Evolutionary conservation across 2,888 invertebrate species (phyloP).

Genomic region (Alviniconcha strummeri): DNA sequence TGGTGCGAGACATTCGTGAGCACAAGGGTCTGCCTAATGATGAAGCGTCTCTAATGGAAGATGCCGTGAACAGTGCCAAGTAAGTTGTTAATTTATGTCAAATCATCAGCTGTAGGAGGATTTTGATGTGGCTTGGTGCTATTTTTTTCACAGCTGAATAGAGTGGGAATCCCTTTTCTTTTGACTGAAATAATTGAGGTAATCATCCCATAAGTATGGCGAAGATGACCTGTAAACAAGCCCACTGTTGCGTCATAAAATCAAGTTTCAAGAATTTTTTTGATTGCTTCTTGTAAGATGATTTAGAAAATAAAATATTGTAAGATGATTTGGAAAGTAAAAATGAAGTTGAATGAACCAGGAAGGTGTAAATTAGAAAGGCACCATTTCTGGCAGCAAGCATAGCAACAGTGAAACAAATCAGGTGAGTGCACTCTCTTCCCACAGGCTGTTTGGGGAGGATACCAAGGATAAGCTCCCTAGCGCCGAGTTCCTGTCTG

Average conservation of each 20-base stretch:
- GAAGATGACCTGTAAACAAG: no score
- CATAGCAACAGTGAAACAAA: no score
- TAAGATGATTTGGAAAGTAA: no score
- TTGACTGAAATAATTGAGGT: background rate
- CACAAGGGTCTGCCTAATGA: conserved; percentile 77
- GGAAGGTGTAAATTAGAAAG: no score
- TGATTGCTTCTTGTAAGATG: no score
- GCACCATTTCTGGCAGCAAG: no score
- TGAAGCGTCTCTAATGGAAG: conserved; percentile 77
- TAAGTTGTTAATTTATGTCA: conserved; percentile 47
- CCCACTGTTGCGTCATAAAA: no score
- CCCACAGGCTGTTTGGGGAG: conserved; percentile 71
- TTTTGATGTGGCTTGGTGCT: background rate
- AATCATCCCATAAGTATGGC: background rate
- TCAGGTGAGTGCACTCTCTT: background rate
- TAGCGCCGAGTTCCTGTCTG: conserved; percentile 78
- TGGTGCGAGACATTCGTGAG: conserved; percentile 78
- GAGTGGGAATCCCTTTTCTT: background rate
- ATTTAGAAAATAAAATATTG: no score
- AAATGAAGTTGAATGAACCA: no score
- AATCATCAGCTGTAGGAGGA: no score
- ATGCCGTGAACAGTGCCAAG: conserved; percentile 75
- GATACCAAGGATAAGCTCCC: conserved; percentile 64
- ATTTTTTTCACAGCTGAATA: background rate
- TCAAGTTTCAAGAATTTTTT: no score